phyloP scores from a whole-genome alignment of 2,797 vertebrate species.

The Nothura maculosa region DNA sequence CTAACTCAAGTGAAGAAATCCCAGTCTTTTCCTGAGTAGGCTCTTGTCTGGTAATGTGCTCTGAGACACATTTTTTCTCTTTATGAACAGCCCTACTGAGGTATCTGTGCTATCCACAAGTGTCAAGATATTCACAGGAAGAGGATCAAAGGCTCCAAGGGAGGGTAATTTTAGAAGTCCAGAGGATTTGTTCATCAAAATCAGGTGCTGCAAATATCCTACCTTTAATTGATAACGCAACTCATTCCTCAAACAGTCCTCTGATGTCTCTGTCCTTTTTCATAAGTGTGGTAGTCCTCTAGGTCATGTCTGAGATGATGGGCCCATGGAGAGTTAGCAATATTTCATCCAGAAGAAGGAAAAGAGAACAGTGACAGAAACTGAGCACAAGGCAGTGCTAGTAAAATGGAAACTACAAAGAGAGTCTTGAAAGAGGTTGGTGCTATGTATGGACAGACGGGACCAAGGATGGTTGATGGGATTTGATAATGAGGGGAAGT shows the following conservation, averaged over 20 bases:
- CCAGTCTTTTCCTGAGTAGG: not conserved
- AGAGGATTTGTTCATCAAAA: not conserved
- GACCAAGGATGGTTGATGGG: not conserved
- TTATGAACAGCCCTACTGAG: not conserved
- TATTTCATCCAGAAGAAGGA: not conserved
- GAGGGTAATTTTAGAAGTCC: not conserved
- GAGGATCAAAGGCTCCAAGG: not conserved
- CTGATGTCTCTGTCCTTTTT: not conserved
- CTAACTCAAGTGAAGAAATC: not conserved
- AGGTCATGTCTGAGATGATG: not conserved
- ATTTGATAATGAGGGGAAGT: slow-evolving; percentile 2
- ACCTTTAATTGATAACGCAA: not conserved
- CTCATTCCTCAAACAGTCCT: not conserved
- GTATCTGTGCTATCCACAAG: not conserved
- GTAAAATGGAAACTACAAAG: slow-evolving; percentile 2
- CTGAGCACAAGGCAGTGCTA: not conserved
- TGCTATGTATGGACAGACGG: not conserved
- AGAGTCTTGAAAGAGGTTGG: not conserved
- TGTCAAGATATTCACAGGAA: not conserved
- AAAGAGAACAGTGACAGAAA: not conserved
- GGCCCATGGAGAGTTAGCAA: not conserved
- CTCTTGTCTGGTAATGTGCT: not conserved
- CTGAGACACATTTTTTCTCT: not conserved
- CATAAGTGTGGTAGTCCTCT: not conserved
- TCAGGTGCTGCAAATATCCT: not conserved